Evolutionary conservation across 2,888 invertebrate species (phyloP), one percentile per base, ranked within the genome.

Genomic region (Anaspis maculata): DNA sequence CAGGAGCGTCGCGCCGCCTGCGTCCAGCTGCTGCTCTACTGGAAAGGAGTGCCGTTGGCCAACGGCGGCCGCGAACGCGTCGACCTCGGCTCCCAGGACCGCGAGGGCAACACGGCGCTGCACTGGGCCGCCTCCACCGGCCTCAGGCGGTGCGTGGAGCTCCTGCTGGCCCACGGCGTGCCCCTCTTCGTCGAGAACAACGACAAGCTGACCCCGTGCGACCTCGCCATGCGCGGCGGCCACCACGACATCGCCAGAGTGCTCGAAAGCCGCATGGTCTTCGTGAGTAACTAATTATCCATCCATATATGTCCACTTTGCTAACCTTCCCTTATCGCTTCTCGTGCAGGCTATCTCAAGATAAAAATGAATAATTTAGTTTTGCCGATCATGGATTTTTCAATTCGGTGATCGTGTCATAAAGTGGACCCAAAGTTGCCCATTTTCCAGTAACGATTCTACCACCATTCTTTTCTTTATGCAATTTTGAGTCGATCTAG

Each of bases 191-290:
- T 69, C 16, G 77, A 78, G 60, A 79, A 80, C 58, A 68, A 68
- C 39, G 72, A 74, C 38, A 72, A 73, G 46, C 59, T 74, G 45
- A 79, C 79, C 15, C 75, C 79, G 2, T 79, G 79, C 56, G 79
- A 79, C 59, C 59, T 74, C 40, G 79, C 79, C 3, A 74, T 77
- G 61, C 67, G 70, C 45, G 67, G 64, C 25, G 69, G 71, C 3
- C 71, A 76, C 57, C 70, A 72, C 41, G 71, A 74, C 41, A 75
- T 80, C 40, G 79, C 79, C 10, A 66, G 74, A 21, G 70, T 74
- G 41, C 60, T 80, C 21, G 79, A 80, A 60, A 76, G 76, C 27
- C 72, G 74, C 46, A 79, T 79, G 77, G 76, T 80, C 34, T 79
- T 79, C 60, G 73, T 72, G 59, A 69, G 71, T 67, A 10, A 9